These are phyloP conservation scores for Zapus hudsonius DNA, from an alignment of 2,113 vertebrate genomes.

Conservation along the genomic window DNA sequence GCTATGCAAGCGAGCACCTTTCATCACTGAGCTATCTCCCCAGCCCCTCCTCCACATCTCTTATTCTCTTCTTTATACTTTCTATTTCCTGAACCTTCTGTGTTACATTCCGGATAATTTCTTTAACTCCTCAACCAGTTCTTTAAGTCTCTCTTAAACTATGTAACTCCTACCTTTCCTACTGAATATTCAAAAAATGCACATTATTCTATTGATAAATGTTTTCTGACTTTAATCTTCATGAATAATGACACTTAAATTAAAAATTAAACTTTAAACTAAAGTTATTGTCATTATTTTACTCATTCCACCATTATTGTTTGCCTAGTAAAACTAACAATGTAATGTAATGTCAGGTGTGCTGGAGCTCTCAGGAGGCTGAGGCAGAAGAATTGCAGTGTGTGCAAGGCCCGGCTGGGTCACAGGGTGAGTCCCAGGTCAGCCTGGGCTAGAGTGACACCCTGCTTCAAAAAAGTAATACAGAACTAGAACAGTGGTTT, in stretches of 20 bases:
- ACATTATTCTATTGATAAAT: background rate
- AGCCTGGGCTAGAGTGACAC: too few relatives aligned
- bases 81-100: background rate
- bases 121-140: background rate
- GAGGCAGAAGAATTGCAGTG: too few relatives aligned
- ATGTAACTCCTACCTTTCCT: background rate
- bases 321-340: conserved; percentile 37
- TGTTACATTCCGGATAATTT: background rate
- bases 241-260: conserved; percentile 11
- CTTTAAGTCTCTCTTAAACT: background rate
- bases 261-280: background rate
- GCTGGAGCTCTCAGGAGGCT: too few relatives aligned
- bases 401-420: too few relatives aligned
- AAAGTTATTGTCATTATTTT: background rate
- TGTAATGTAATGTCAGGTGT: too few relatives aligned
- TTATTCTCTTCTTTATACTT: background rate
- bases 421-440: too few relatives aligned
- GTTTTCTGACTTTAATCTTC: background rate
- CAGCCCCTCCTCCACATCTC: too few relatives aligned
- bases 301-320: background rate
- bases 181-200: background rate
- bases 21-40: too few relatives aligned
- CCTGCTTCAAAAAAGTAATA: background rate
- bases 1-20: too few relatives aligned
- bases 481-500: conserved; percentile 19